A percentile compares a stretch with the other conserved stretches of the same genome.
phyloP scores from a whole-genome alignment of 2,888 invertebrate genomes.

The Leucania comma region DNA sequence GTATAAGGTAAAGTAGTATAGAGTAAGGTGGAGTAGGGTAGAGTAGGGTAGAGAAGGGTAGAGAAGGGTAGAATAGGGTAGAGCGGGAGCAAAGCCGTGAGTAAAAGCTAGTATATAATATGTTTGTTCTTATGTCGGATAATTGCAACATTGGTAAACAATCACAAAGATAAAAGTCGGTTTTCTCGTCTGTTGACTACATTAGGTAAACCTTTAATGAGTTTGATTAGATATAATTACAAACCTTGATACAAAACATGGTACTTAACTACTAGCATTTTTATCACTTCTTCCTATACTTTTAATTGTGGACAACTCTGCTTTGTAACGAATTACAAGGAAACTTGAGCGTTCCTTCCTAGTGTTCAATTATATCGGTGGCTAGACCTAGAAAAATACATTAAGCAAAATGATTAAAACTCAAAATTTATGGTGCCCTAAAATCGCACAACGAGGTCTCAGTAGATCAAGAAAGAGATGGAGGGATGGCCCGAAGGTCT shows the following conservation, averaged over 20 bases:
- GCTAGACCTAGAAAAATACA: not conserved
- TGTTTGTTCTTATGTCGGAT: not conserved
- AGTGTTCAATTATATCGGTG: not conserved
- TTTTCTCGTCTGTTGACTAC: slow-evolving; percentile 9
- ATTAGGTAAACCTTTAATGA: slow-evolving; percentile 20
- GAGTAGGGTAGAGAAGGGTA: no score
- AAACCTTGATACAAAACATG: slow-evolving; percentile 21
- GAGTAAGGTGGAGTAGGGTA: no score
- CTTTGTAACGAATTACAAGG: not conserved
- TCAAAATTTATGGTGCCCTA: not conserved
- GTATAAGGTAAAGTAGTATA: no score
- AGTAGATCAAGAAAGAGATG: no score
- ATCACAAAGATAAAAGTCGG: not conserved
- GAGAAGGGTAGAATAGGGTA: no score
- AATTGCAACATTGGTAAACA: slow-evolving; percentile 11
- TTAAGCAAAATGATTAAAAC: no score
- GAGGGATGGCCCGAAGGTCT: no score
- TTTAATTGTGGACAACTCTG: not conserved
- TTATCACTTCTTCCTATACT: not conserved
- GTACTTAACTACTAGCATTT: not conserved
- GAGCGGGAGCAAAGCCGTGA: no score
- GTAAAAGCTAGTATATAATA: no score
- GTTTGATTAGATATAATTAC: slow-evolving; percentile 28
- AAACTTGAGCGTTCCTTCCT: not conserved
- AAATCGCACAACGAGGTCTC: no score